phyloP scores from a whole-genome alignment of 1,140 invertebrate species.

The Maconellicoccus hirsutus region DNA sequence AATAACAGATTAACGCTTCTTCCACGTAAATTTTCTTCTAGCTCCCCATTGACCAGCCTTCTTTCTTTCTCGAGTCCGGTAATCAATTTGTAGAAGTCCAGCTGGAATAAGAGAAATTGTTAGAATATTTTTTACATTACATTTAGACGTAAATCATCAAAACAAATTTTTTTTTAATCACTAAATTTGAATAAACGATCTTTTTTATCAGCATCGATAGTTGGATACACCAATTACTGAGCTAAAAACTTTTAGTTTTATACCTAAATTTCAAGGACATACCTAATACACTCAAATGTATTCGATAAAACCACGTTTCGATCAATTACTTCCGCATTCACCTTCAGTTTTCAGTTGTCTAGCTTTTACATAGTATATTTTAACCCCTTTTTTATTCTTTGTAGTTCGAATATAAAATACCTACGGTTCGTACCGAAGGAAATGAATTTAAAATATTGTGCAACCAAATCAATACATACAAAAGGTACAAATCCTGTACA shows the following conservation, averaged over 20 bases:
- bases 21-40: slow-evolving; percentile 88
- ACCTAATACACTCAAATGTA: not conserved
- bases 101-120: slow-evolving; percentile 49
- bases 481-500: not conserved
- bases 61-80: slow-evolving; percentile 71
- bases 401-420: not conserved
- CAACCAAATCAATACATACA: not conserved
- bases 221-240: too few species aligned
- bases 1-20: slow-evolving; percentile 54
- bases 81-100: slow-evolving; percentile 76
- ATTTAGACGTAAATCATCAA: too few species aligned
- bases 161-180: too few species aligned
- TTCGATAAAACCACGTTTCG: not conserved
- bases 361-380: not conserved
- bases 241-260: not conserved
- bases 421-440: too few species aligned
- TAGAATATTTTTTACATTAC: too few species aligned
- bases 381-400: too few species aligned
- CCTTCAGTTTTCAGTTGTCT: not conserved
- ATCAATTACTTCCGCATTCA: not conserved
- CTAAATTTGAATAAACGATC: too few species aligned
- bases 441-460: not conserved
- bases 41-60: slow-evolving; percentile 86
- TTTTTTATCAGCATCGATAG: too few species aligned
- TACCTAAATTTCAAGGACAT: not conserved